A percentile compares a stretch with the other conserved stretches of the same genome.
Evolutionary conservation across 1,140 invertebrate genomes (phyloP).

Genomic region (Drosophila prosaltans): DNA sequence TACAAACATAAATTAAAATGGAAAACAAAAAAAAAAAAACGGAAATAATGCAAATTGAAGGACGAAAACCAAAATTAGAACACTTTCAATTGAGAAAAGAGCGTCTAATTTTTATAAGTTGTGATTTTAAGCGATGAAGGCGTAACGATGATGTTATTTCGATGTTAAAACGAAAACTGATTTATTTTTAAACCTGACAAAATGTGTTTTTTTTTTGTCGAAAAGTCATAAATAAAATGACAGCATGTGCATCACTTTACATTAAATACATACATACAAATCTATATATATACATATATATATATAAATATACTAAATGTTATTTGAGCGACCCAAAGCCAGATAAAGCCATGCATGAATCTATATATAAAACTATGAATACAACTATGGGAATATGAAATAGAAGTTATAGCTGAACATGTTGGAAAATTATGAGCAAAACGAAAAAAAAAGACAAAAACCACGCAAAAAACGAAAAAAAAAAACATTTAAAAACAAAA

Average conservation of each 20-base stretch:
- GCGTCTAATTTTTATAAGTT: slow-evolving; percentile 77
- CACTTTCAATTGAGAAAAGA: slow-evolving; percentile 48
- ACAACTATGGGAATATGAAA: slow-evolving; percentile 47
- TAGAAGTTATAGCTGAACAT: slow-evolving; percentile 62
- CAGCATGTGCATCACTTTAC: slow-evolving; percentile 57
- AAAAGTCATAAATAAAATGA: slow-evolving; percentile 60
- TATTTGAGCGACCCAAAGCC: slow-evolving; percentile 68
- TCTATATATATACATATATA: slow-evolving; percentile 45
- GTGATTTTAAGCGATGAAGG: slow-evolving; percentile 58
- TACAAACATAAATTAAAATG: slow-evolving; percentile 18
- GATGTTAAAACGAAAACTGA: slow-evolving; percentile 73
- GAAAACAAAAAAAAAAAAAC: slow-evolving; percentile 9
- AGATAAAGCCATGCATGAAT: slow-evolving; percentile 66
- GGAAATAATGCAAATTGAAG: slow-evolving; percentile 4
- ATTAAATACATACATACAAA: slow-evolving; percentile 60
- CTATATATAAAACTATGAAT: slow-evolving; percentile 54
- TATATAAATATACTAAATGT: slow-evolving; percentile 71
- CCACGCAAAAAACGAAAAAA: background rate
- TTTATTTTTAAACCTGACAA: slow-evolving; percentile 76
- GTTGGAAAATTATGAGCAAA: slow-evolving; percentile 49
- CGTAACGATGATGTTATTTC: slow-evolving; percentile 35
- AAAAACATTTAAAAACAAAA: slow-evolving; percentile 39
- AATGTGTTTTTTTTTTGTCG: slow-evolving; percentile 71
- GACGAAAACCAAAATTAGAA: slow-evolving; percentile 46
- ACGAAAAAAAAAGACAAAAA: slow-evolving; percentile 4